Percentiles rank a stretch among this genome's conserved stretches.
Conservation (phyloP, 2,797 vertebrate species). For the Tokudaia muenninki region DNA sequence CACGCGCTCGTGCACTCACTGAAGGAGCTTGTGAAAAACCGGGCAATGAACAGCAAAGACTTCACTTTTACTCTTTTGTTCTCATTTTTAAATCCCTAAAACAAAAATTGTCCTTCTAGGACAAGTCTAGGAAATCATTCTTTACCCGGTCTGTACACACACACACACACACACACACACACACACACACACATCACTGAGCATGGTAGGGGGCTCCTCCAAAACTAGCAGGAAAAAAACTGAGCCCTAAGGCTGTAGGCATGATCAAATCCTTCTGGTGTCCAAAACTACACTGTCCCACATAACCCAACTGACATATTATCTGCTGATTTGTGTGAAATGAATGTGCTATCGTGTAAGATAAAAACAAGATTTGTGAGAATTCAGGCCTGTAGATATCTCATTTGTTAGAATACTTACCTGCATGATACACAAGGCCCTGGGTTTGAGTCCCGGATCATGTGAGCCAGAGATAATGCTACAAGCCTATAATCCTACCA, state of each 20-base stretch:
- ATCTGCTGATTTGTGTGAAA: background rate
- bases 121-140: background rate
- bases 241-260: background rate
- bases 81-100: slow-evolving; percentile 32
- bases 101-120: slow-evolving; percentile 22
- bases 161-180: background rate
- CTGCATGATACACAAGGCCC: background rate
- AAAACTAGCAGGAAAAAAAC: background rate
- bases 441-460: background rate
- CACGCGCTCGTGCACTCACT: no score
- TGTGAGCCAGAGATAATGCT: no score
- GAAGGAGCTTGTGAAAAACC: background rate
- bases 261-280: background rate
- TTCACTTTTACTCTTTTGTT: slow-evolving; percentile 53
- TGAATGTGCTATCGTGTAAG: background rate
- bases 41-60: slow-evolving; percentile 35
- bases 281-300: background rate
- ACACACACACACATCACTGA: background rate
- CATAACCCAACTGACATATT: accelerated
- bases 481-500: background rate
- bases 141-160: background rate
- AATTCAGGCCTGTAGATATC: background rate
- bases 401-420: background rate
- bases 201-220: background rate
- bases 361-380: background rate